Base-by-base conservation (phyloP, 1,140 invertebrate species). In the Bilobella aurantiaca region DNA sequence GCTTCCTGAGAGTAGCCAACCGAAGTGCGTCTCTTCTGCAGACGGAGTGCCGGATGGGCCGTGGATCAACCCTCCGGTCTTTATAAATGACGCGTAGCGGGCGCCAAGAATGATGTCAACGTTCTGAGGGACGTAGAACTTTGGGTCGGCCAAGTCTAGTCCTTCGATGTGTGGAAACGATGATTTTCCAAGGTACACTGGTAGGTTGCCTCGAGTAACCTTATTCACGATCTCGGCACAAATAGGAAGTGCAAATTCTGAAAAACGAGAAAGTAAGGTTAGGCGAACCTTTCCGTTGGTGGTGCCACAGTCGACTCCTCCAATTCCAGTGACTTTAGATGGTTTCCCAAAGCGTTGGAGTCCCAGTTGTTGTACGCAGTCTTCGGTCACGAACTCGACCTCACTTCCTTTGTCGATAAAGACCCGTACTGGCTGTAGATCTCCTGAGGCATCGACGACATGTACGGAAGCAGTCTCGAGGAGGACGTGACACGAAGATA, bases 51-150 rank as follows among this genome's bases (percentile, higher is more conserved):
- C 37, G 5, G 8, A 14, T 5, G 63, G 32, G 1, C 28, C n/a
- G n/a, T 31, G 34, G 28, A 63, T 47, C 2, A 46, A 32, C 29
- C 56, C 63, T 8, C 8, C 8, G 14, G 16, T 3, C 8, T 53
- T 34, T 16, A 59, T 59, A 25, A 5, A 8, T 1, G 21, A 61
- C 3, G 32, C 30, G n/a, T 27, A 12, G n/a, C n/a, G 27, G 3
- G 14, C 57, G 34, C 63, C 63, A 28, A 65, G 53, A n/a, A 65
- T 31, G 18, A 65, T 59, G 57, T 65, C 63, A 5, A 65, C 56
- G 2, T 2, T 12, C 3, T 28, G 8, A 12, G 53, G 56, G 12
- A 3, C 23, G 18, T 16, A 27, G 27, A 32, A 65, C 1, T 27
- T 21, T 2, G 56, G 63, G 30, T 65, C 63, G 8, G 58, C 63